Percentiles rank a stretch among this genome's conserved stretches.
phyloP scores from a whole-genome alignment of 1,140 invertebrate species.

The Paracyclopina nana region DNA sequence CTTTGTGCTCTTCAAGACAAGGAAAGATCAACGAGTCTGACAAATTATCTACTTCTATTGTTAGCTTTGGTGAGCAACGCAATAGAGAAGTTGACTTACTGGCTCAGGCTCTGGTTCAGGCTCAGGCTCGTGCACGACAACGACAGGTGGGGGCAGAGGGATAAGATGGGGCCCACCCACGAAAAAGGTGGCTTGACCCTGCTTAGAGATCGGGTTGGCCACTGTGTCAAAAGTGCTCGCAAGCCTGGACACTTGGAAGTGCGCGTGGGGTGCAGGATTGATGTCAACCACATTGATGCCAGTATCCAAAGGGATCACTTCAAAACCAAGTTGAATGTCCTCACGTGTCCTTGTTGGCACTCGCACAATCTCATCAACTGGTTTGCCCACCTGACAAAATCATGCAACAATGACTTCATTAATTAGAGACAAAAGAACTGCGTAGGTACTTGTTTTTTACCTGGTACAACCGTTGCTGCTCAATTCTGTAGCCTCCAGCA shows the following conservation, averaged over 20 bases:
- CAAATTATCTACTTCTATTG: too few species aligned
- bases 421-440: too few species aligned
- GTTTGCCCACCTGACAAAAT: constrained; percentile 55
- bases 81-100: too few species aligned
- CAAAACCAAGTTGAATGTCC: not conserved
- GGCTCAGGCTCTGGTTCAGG: too few species aligned
- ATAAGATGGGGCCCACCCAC: not conserved
- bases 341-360: constrained; percentile 22
- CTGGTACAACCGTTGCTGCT: constrained; percentile 19
- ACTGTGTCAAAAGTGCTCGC: not conserved
- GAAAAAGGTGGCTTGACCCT: not conserved
- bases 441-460: constrained; percentile 12
- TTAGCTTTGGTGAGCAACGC: too few species aligned
- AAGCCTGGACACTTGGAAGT: not conserved
- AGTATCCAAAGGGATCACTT: constrained; percentile 25
- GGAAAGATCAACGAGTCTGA: too few species aligned
- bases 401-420: too few species aligned
- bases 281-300: constrained; percentile 16
- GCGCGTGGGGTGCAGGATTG: not conserved
- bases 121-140: too few species aligned
- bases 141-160: too few species aligned
- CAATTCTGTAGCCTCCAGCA: constrained; percentile 25
- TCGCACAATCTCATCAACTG: constrained; percentile 54
- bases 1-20: too few species aligned
- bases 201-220: not conserved